Conservation (phyloP, 2,797 vertebrate species). For the Sebastes alutus region DNA sequence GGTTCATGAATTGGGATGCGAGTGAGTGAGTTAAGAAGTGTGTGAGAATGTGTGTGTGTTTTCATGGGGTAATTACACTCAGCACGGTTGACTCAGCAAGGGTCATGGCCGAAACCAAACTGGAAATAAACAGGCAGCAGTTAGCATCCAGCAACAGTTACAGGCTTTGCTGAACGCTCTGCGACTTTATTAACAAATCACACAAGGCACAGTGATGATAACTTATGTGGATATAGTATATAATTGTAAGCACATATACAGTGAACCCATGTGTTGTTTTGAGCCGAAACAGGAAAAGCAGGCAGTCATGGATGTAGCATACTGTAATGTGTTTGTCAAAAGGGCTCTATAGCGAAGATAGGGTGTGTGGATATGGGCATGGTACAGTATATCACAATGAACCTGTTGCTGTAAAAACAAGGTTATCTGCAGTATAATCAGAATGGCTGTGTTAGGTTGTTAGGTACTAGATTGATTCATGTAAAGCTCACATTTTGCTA, state of each 20-base stretch:
- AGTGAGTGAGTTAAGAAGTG: constrained; percentile 21
- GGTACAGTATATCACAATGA: constrained; percentile 19
- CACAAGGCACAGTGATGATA: constrained; percentile 11
- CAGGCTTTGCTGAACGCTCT: constrained; percentile 9
- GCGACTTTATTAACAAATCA: constrained; percentile 8
- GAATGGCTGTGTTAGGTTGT: constrained; percentile 38
- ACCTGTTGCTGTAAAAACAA: constrained; percentile 30
- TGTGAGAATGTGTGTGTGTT: constrained; percentile 23
- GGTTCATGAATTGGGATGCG: constrained; percentile 25
- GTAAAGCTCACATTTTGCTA: constrained; percentile 23
- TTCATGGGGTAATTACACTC: constrained; percentile 24
- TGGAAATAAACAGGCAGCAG: constrained; percentile 26
- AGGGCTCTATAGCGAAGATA: constrained; percentile 59
- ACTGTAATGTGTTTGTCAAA: constrained; percentile 40
- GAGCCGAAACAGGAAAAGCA: constrained; percentile 28
- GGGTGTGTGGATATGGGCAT: constrained; percentile 21
- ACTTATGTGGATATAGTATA: constrained; percentile 16
- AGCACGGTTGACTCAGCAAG: constrained; percentile 25
- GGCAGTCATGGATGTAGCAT: constrained; percentile 68
- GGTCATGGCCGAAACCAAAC: constrained; percentile 30
- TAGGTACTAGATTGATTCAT: constrained; percentile 23
- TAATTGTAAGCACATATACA: constrained; percentile 50
- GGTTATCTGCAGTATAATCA: constrained; percentile 31
- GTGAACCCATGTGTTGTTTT: constrained; percentile 35
- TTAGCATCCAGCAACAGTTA: constrained; percentile 7